Evolutionary conservation across 2,113 vertebrate genomes (phyloP).

Genomic region (Sylvietta virens): DNA sequence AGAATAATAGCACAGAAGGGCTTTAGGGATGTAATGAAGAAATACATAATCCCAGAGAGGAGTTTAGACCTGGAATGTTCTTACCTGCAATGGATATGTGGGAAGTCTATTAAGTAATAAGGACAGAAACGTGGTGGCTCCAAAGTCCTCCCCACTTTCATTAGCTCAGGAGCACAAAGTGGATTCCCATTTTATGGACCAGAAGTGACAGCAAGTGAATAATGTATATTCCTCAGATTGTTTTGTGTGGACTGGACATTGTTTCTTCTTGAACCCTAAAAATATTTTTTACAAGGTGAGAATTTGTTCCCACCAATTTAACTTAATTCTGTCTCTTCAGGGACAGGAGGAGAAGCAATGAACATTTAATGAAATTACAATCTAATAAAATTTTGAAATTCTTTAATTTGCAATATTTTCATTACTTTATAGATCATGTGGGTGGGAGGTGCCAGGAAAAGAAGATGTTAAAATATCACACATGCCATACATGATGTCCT

Average conservation of each 20-base stretch:
- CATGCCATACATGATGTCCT: background rate
- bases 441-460: background rate
- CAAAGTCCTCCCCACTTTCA: background rate
- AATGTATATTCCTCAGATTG: background rate
- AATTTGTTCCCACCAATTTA: background rate
- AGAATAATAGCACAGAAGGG: background rate
- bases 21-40: background rate
- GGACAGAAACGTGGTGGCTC: background rate
- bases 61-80: background rate
- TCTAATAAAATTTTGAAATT: background rate
- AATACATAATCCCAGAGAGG: background rate
- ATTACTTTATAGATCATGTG: background rate
- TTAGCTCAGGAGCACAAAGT: background rate
- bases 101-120: background rate
- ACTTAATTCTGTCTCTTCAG: background rate
- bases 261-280: background rate
- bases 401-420: background rate
- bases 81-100: background rate
- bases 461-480: background rate
- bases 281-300: background rate
- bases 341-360: fast-evolving
- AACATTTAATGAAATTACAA: background rate
- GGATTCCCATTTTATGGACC: background rate
- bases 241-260: background rate
- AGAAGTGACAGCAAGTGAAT: background rate